Evolutionary conservation across 2,888 invertebrate genomes (phyloP).

Genomic region (Anthophora plumipes): DNA sequence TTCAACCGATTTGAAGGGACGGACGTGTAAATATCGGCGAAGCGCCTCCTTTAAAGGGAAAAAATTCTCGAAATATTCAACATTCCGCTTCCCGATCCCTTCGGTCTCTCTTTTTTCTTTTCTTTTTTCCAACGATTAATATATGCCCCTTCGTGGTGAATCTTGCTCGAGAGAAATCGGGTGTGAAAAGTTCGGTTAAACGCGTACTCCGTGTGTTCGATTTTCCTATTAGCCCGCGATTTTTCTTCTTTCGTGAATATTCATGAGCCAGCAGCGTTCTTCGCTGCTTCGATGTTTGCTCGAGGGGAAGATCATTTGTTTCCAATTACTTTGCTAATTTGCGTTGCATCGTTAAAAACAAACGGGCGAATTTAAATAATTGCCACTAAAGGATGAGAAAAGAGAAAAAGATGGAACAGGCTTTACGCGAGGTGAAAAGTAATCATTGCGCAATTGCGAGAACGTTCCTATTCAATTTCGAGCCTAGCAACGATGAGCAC

Average conservation of each 20-base stretch:
- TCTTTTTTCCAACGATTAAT: too few species aligned
- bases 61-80: neutral
- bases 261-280: too few species aligned
- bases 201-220: too few species aligned
- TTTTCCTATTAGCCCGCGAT: too few species aligned
- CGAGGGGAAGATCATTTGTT: neutral
- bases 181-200: neutral
- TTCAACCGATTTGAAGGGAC: conserved; percentile 33
- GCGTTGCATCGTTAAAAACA: neutral
- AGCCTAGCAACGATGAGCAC: too few species aligned
- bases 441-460: neutral
- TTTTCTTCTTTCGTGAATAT: too few species aligned
- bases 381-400: neutral
- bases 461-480: neutral
- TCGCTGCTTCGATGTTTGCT: too few species aligned
- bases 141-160: too few species aligned
- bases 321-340: neutral
- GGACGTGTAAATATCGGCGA: conserved; percentile 8
- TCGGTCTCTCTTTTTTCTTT: too few species aligned
- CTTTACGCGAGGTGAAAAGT: neutral
- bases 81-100: too few species aligned
- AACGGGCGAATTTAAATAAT: neutral
- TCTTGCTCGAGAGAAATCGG: too few species aligned
- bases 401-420: too few species aligned
- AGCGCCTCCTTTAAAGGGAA: neutral